Base-by-base conservation (phyloP, 2,888 invertebrate species). In the Drosophila emarginata region DNA sequence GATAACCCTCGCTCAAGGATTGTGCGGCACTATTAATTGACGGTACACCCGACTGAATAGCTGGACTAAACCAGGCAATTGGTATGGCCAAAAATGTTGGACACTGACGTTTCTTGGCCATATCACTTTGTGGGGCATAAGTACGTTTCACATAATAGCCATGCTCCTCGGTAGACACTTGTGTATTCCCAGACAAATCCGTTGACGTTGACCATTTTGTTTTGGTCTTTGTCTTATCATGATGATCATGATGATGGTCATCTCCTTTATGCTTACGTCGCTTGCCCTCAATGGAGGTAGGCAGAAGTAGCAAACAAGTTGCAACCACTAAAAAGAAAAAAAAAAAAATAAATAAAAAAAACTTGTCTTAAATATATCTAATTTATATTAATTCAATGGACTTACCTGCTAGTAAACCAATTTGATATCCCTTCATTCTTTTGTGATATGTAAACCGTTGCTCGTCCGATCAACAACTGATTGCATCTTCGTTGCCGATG, bases 111-210 rank as follows among this genome's bases (percentile, higher is more conserved):
- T 60, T 74, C 9, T 61, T 74, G 1, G 61, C 59, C 4, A 28
- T 62, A 0, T 57, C 70, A 0, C 61, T 61, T 0, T 67, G 12
- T 0, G 90, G 89, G 26, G 78, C 52, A 18, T 77, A 90, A 14
- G 90, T 90, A 23, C 90, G 89, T 63, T 90, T 90, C 1, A 90
- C 89, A 68, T 90, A 90, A 69, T 90, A 90, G 21, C 89, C 89
- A 50, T 90, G 90, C 60, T 90, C 90, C 51, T 90, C 90, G 12
- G 86, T 88, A 39, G 90, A 79, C 0, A 90, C 80, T 70, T 89
- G 89, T 0, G 80, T 60, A 36, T 73, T 79, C 12, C 70, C 77
- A 5, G 77, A 72, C 59, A 86, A 64, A 14, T 89, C 81, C 3
- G 89, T 78, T 2, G 90, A 85, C 6, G 72, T 87, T 0, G 90